Percentiles rank a stretch among this genome's conserved stretches.
phyloP scores from a whole-genome alignment of 2,113 vertebrate genomes.

The Percina caprodes region DNA sequence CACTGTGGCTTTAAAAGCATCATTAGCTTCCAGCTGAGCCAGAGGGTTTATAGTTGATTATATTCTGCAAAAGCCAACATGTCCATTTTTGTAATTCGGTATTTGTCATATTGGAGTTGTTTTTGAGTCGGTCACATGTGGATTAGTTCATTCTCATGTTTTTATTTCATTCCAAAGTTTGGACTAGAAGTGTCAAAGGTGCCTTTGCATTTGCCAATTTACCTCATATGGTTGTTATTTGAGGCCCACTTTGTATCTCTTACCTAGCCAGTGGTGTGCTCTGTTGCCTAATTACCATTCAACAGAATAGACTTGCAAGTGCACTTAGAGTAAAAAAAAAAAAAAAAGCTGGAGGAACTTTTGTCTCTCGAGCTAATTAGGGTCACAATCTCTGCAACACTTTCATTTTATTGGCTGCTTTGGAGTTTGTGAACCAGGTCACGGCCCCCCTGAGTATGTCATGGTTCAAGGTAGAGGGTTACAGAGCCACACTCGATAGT shows the following conservation, averaged over 20 bases:
- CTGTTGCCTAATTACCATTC: constrained; percentile 41
- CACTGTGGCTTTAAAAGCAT: constrained; percentile 21
- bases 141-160: constrained; percentile 15
- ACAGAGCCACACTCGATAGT: constrained; percentile 34
- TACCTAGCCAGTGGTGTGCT: constrained; percentile 8
- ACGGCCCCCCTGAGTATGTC: constrained; percentile 64
- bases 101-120: constrained; percentile 14
- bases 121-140: constrained; percentile 18
- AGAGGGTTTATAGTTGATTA: constrained; percentile 16
- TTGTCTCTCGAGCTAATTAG: constrained; percentile 67
- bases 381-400: constrained; percentile 68
- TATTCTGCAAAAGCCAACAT: constrained; percentile 10
- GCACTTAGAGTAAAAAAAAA: constrained; percentile 18
- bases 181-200: background rate
- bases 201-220: background rate
- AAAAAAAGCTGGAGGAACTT: constrained; percentile 49
- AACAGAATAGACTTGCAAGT: constrained; percentile 36
- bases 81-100: constrained; percentile 12
- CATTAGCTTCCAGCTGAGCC: constrained; percentile 37
- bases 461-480: constrained; percentile 69
- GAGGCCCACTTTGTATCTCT: background rate
- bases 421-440: constrained; percentile 75
- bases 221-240: background rate
- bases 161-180: background rate
- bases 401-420: constrained; percentile 73